Evolutionary conservation across 2,113 vertebrate species (phyloP).

Genomic region (Sinosuthora webbiana): DNA sequence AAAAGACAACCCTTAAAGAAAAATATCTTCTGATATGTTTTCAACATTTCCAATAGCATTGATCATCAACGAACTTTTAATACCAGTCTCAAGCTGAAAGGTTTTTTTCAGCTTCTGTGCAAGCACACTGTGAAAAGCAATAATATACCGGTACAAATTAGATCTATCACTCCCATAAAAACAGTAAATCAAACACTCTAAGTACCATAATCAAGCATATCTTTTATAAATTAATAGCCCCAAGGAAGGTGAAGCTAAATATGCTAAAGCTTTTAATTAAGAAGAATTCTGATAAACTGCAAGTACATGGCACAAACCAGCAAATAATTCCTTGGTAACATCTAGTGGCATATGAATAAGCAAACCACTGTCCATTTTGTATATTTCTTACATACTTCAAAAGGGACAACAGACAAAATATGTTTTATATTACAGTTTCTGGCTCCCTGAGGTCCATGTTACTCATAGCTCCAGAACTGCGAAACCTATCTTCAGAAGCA

Average conservation of each 20-base stretch:
- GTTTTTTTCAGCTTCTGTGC: background rate
- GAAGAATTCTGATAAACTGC: background rate
- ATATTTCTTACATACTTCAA: background rate
- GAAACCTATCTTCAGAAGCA: background rate
- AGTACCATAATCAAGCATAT: background rate
- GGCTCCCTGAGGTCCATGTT: background rate
- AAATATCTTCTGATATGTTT: background rate
- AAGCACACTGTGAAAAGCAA: background rate
- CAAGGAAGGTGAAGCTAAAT: background rate
- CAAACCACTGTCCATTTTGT: background rate
- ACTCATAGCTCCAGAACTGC: background rate
- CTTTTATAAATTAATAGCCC: background rate
- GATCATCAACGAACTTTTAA: background rate
- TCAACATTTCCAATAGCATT: background rate
- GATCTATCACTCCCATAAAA: background rate
- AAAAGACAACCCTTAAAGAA: background rate
- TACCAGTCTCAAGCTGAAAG: background rate
- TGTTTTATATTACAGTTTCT: background rate
- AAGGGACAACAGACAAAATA: background rate
- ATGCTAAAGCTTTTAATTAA: background rate
- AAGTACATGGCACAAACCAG: background rate
- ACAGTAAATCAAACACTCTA: background rate
- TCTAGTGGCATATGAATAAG: background rate
- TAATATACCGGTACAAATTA: background rate
- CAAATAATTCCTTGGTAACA: background rate